A percentile compares a stretch with the other conserved stretches of the same genome.
These are phyloP conservation scores for Amphibalanus amphitrite DNA, from an alignment of 1,140 invertebrate genomes.

Conservation along the genomic window DNA sequence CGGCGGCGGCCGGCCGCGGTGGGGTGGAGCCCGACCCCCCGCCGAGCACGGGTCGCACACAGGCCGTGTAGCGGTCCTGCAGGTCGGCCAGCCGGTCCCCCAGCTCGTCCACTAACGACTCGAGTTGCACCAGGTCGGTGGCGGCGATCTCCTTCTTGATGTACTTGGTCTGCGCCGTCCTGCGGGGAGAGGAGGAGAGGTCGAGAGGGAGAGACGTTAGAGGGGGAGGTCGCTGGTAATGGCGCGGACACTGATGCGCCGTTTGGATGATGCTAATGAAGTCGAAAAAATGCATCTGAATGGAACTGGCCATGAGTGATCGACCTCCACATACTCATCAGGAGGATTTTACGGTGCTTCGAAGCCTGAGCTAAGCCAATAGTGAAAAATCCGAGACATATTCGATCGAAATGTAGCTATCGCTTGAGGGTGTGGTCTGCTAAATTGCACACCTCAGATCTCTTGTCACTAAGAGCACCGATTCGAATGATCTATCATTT, in stretches of 20 bases:
- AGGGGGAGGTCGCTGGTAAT: background rate
- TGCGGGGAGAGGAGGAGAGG: background rate
- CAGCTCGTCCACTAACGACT: background rate
- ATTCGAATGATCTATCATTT: no score
- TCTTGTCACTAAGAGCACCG: no score
- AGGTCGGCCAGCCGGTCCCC: background rate
- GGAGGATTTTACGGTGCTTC: no score
- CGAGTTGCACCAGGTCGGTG: background rate
- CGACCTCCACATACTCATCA: no score
- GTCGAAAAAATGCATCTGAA: background rate
- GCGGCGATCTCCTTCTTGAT: slow-evolving; percentile 4
- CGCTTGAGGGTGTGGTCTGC: no score
- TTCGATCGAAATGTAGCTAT: no score
- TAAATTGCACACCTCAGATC: no score
- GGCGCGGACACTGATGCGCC: background rate
- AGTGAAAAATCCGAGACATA: no score
- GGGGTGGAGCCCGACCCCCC: background rate
- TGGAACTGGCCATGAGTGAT: no score
- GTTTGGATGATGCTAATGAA: background rate
- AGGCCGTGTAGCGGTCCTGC: background rate
- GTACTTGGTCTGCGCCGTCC: background rate
- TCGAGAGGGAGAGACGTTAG: background rate
- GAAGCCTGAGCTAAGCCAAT: no score
- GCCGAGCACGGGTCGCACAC: background rate
- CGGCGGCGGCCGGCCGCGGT: background rate